Base-by-base conservation (phyloP, 2,888 invertebrate genomes). In the Lasioglossum morio region DNA sequence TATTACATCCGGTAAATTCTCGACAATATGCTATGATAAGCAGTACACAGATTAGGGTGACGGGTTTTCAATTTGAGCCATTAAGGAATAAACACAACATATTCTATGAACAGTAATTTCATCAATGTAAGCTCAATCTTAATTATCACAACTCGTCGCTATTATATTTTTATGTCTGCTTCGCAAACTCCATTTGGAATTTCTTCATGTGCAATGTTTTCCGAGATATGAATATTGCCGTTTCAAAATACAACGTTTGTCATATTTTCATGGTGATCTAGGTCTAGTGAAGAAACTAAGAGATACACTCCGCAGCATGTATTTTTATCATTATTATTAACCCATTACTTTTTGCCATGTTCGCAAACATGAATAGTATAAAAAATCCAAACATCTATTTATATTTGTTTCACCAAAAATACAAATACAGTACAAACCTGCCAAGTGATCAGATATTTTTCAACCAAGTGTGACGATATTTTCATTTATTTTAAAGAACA, bases 21-120 rank as follows among this genome's bases (percentile, higher is more conserved):
- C 46, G 72, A 27, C 46, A 46, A 48, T 30, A 19, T 72, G 46
- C 37, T 43, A n/a, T 40, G 40, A 70, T 70, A 40, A 70, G n/a
- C 23, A 70, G 70, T 12, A 34, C 10, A 37, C 12, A 40, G 12
- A 40, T 40, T 70, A 40, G 37, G 70, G 40, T 5, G 70, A 40
- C 70, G 69, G 23, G 69, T 69, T 37, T 70, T n/a, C 14, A 70
- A 70, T 70, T 70, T 70, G 37, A n/a, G n/a, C n/a, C 40, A n/a
- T 40, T 70, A 70, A 70, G 14, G 37, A n/a, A 4, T 14, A 5
- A n/a, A 37, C 12, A 23, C 12, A 37, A 37, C 37, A 34, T 30
- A 73, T n/a, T 48, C 23, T 73, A 46, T 48, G 48, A 34, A 48
- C 30, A 46, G 30, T 30, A 46, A 30, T 48, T 30, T 48, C 12